phyloP scores from a whole-genome alignment of 2,797 vertebrate genomes.

The Macroramphosus scolopax region DNA sequence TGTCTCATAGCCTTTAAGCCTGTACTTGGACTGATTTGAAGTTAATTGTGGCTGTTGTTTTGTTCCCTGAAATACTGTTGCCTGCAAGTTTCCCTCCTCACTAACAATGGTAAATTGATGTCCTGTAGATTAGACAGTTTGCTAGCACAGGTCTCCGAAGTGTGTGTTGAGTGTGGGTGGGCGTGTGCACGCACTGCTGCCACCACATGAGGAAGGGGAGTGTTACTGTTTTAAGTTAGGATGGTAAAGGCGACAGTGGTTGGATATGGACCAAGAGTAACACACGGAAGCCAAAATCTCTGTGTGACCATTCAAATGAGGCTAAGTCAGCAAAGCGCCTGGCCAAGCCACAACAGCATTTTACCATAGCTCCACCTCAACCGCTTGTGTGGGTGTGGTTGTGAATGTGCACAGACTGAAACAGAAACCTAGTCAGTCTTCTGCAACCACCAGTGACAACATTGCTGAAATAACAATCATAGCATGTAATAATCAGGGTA shows the following conservation, averaged over 20 bases:
- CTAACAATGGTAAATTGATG: constrained; percentile 46
- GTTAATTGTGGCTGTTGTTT: too few relatives aligned
- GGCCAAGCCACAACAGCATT: constrained; percentile 63
- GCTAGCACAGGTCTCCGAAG: not conserved
- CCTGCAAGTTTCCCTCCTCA: constrained; percentile 37
- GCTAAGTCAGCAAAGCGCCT: constrained; percentile 65
- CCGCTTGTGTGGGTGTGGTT: constrained; percentile 23
- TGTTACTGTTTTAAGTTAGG: constrained; percentile 43
- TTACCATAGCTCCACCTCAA: constrained; percentile 57
- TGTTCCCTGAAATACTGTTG: constrained; percentile 14
- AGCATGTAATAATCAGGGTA: constrained; percentile 31
- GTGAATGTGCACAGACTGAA: constrained; percentile 6
- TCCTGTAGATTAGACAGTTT: constrained; percentile 39
- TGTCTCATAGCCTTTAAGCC: too few relatives aligned
- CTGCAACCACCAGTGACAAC: constrained; percentile 29
- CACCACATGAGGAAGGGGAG: constrained; percentile 12
- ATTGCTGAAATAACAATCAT: constrained; percentile 40
- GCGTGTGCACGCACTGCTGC: constrained; percentile 17
- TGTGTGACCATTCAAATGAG: constrained; percentile 69
- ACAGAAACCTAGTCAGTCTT: constrained; percentile 22
- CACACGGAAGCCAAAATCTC: constrained; percentile 46
- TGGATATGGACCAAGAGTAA: constrained; percentile 56
- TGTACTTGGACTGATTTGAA: too few relatives aligned
- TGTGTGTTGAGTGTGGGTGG: constrained; percentile 12
- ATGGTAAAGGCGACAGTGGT: constrained; percentile 50